Conservation (phyloP, 2,888 invertebrate genomes). For the Drosophila mimica region DNA sequence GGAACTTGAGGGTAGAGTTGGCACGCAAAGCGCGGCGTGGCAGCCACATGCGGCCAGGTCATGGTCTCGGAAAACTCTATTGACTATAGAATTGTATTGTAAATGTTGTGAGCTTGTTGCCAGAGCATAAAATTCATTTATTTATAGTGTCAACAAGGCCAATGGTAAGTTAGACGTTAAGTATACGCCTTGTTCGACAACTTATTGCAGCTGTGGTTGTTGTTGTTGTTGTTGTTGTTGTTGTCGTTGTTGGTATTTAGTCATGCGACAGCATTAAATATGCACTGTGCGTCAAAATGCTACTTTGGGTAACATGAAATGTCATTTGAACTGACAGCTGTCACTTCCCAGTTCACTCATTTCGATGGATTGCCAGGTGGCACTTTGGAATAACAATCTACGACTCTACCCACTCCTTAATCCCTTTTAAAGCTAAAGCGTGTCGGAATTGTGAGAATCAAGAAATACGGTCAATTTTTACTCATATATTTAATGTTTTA, state of each 20-base stretch:
- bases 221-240: too few relatives aligned
- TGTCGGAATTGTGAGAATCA: background rate
- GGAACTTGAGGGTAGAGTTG: conserved; percentile 7
- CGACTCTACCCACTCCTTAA: background rate
- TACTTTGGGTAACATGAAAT: conserved; percentile 40
- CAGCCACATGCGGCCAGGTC: background rate
- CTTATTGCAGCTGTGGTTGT: too few relatives aligned
- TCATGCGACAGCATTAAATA: conserved; percentile 8
- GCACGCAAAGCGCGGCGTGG: background rate
- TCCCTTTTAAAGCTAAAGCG: background rate
- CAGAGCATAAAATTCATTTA: conserved; percentile 30
- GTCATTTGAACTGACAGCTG: conserved; percentile 64
- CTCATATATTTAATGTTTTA: background rate
- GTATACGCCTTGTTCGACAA: conserved; percentile 25
- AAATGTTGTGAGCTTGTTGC: conserved; percentile 13
- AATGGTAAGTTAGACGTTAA: conserved; percentile 22
- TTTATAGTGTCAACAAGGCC: conserved; percentile 35
- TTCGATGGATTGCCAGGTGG: conserved; percentile 28
- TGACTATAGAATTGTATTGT: background rate
- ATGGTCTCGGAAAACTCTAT: conserved; percentile 1
- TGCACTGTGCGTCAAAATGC: conserved; percentile 41
- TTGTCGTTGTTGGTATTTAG: conserved; percentile 2
- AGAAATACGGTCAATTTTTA: background rate
- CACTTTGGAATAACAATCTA: conserved; percentile 6
- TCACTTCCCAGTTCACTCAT: conserved; percentile 43